Percentiles rank a stretch among this genome's conserved stretches.
These are phyloP conservation scores for Podabrus alpinus DNA, from an alignment of 2,888 invertebrate species.

Conservation along the genomic window DNA sequence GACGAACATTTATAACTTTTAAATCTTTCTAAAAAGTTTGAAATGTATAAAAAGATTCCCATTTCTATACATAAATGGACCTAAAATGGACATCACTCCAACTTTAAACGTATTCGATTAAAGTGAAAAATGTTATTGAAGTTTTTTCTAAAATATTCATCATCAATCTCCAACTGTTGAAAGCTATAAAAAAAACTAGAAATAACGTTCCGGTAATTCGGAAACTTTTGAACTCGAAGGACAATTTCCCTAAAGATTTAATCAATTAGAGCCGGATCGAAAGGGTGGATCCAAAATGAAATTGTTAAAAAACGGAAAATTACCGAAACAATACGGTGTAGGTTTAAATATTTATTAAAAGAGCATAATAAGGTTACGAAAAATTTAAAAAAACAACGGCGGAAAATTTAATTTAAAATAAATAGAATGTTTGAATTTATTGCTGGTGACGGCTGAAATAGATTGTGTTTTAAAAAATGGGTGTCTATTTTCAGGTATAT, in stretches of 20 bases:
- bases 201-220: not conserved
- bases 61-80: not conserved
- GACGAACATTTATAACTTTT: not conserved
- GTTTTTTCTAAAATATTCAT: not conserved
- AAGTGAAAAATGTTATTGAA: not conserved
- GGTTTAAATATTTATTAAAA: not conserved
- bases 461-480: not conserved
- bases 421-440: not conserved
- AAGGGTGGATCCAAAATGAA: not conserved
- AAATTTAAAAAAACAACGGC: not conserved
- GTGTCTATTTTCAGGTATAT: not conserved
- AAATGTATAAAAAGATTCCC: not conserved
- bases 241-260: not conserved
- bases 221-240: not conserved
- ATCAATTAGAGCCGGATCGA: not conserved
- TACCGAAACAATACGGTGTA: not conserved
- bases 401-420: not conserved
- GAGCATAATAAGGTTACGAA: not conserved
- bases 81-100: not conserved
- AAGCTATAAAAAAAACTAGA: not conserved
- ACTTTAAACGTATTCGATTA: not conserved
- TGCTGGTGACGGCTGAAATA: not conserved
- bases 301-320: not conserved
- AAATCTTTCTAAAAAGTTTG: not conserved
- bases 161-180: not conserved